These are phyloP conservation scores for Andrena flavipes DNA, from an alignment of 2,888 invertebrate species.

Conservation along the genomic window DNA sequence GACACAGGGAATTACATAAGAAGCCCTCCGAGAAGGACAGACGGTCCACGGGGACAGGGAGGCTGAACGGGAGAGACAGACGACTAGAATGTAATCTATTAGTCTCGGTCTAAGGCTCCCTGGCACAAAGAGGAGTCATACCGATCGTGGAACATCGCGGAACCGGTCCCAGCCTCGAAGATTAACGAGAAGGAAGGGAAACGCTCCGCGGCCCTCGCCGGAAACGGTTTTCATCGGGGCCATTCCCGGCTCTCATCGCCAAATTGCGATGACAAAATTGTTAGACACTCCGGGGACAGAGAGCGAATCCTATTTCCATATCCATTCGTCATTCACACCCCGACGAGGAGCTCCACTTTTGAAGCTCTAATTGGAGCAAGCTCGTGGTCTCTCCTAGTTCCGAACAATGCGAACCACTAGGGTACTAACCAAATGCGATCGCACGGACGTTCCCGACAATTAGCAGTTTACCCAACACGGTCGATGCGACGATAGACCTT, in stretches of 20 bases:
- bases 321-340: no score
- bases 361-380: neutral
- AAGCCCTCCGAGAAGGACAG: conserved; percentile 29
- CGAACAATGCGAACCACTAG: no score
- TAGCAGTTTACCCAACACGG: neutral
- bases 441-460: neutral
- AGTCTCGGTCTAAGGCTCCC: conserved; percentile 61
- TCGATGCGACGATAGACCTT: neutral
- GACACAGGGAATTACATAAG: conserved; percentile 57
- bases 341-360: no score
- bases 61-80: conserved; percentile 45
- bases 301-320: no score
- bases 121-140: conserved; percentile 58
- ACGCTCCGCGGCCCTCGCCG: conserved; percentile 32
- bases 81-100: conserved; percentile 66
- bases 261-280: neutral
- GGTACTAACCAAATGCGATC: neutral
- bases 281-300: neutral
- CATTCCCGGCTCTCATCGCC: conserved; percentile 2
- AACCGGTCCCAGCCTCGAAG: conserved; percentile 57
- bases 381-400: neutral
- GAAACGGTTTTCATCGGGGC: conserved; percentile 23
- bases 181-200: conserved; percentile 67
- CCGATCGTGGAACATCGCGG: conserved; percentile 61
- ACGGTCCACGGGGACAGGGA: conserved; percentile 21